These are phyloP conservation scores for Artibeus lituratus DNA, from an alignment of 2,797 vertebrate species.

Conservation along the genomic window DNA sequence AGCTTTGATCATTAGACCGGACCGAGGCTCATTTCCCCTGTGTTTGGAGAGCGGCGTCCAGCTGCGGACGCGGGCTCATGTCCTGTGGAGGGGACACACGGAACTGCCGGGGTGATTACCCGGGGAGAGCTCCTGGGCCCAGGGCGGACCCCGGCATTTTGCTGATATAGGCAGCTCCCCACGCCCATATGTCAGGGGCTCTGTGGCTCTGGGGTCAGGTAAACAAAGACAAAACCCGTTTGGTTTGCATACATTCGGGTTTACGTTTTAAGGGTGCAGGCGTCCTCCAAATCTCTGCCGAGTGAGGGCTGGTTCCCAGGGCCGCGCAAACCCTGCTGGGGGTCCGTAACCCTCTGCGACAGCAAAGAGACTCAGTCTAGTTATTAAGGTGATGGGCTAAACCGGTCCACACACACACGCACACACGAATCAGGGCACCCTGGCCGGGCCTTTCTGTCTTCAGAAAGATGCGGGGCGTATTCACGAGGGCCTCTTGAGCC, in stretches of 20 bases:
- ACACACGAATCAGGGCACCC: neutral
- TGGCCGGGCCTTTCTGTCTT: neutral
- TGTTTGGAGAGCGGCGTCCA: constrained; percentile 50
- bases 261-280: neutral
- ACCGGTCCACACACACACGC: neutral
- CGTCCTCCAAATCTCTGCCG: neutral
- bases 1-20: neutral
- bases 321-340: fast-evolving
- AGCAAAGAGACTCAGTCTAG: neutral
- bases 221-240: too few species aligned
- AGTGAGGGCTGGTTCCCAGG: neutral
- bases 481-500: neutral
- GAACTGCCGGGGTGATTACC: neutral
- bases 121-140: too few species aligned
- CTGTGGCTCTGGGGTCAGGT: too few species aligned
- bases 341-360: neutral
- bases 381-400: neutral
- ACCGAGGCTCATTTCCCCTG: neutral
- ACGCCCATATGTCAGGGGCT: too few species aligned
- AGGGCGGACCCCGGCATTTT: too few species aligned
- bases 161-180: too few species aligned
- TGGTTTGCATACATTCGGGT: too few species aligned
- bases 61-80: constrained; percentile 5
- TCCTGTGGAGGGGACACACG: neutral
- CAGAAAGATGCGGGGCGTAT: neutral